Evolutionary conservation across 1,140 invertebrate species (phyloP), one percentile per base, ranked within the genome.

Genomic region (Apis laboriosa): DNA sequence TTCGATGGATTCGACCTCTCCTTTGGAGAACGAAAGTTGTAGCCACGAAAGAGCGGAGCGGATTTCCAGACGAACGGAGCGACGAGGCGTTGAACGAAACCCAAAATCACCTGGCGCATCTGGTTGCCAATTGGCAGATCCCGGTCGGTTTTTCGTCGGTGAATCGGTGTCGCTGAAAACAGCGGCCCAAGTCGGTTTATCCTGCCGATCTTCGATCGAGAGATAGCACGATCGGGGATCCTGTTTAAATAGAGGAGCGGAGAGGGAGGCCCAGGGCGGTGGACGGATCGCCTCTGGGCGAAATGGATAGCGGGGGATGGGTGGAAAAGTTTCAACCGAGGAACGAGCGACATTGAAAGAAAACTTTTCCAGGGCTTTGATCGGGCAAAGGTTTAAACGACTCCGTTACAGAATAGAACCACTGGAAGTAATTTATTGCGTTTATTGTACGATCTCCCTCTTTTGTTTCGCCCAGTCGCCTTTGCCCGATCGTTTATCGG

Each of bases 351-450:
- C 64, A 58, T 51, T 58, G 73, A 71, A 81, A 84, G 83, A 77
- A 81, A 84, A 82, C 51, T 84, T 84, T 43, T 21, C 15, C 55
- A 19, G 17, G 15, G 58, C 67, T 81, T 82, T 72, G 79, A 81
- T 71, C 72, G 34, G 17, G 17, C 13, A 5, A 24, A 15, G 9
- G 49, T 56, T 70, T 49, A 43, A 77, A 61, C 3, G 43, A 60
- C 64, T 24, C 21, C 13, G 63, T 15, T 53, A 9, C 12, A 17
- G 49, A 60, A 82, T 8, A 7, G 34, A 77, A 76, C 56, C 55
- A 28, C 24, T 55, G 34, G 13, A 19, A 76, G 56, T 77, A 82
- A 77, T 68, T 77, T 77, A 66, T 80, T 24, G 60, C 58, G 58
- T 58, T 78, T 51, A 43, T 55, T 24, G 60, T 55, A 21, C 17